Conservation (phyloP, 1,140 invertebrate species). For the Lepidurus couesii region DNA sequence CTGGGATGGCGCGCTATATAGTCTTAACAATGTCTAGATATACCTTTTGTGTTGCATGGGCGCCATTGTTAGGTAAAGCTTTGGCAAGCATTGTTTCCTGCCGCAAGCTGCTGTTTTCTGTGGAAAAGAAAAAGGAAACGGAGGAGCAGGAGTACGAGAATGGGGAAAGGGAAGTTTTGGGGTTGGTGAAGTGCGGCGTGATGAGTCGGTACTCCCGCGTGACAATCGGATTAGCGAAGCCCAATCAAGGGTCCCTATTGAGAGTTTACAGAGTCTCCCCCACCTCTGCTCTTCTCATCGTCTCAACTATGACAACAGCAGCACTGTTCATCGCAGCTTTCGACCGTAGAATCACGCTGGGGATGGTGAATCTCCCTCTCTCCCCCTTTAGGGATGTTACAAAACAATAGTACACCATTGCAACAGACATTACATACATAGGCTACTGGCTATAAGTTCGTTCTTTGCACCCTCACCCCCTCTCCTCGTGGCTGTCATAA, state of each 20-base stretch:
- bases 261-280: conserved; percentile 1
- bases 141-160: neutral
- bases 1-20: no score
- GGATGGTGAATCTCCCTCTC: neutral
- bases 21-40: no score
- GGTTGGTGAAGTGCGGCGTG: conserved; percentile 16
- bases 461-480: no score
- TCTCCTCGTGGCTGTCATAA: no score
- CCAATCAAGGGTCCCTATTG: conserved; percentile 18
- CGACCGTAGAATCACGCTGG: neutral
- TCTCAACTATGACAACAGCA: conserved; percentile 12
- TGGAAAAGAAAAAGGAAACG: neutral
- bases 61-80: neutral
- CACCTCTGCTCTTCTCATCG: conserved; percentile 16
- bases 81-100: neutral
- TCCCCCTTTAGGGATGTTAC: neutral
- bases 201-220: conserved; percentile 20
- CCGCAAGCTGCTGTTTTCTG: neutral
- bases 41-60: neutral
- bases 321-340: neutral
- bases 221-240: conserved; percentile 21
- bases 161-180: neutral
- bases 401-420: no score
- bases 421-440: no score
- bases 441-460: no score